Evolutionary conservation across 2,888 invertebrate species (phyloP), one percentile per base, ranked within the genome.

Genomic region (Erynnis tages): DNA sequence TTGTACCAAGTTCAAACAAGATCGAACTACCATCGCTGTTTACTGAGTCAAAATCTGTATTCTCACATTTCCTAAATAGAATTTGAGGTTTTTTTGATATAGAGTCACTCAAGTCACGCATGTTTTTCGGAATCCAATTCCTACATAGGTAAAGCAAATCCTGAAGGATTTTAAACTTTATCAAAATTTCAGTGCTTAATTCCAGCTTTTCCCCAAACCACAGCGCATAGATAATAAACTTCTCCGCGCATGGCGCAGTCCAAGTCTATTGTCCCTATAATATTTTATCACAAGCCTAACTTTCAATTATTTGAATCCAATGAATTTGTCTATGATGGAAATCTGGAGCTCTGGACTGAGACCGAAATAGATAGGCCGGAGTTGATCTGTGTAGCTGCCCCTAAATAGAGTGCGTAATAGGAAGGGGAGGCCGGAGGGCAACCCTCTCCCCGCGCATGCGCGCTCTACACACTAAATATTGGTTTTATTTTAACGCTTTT

Each of bases 351-450:
- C 80, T 72, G 70, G 72, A 74, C 71, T 71, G 66, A 77, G 79
- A 84, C 85, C 79, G 83, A 89, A 88, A 88, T 88, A 88, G 87
- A 88, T 80, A 80, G 79, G 77, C 70, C 71, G 64, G 76, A 83
- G 76, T 78, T 74, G 82, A 75, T 85, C 86, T 82, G 82, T 84
- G 86, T 83, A 82, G 75, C 85, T 76, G 63, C 83, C 88, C 86
- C 86, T 86, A 87, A 87, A 88, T 86, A 86, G 82, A 87, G 87
- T 85, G 82, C 83, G 86, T 86, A 85, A 85, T 85, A 78, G 76
- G 78, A 82, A 77, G 85, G 88, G 86, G 85, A 81, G 82, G 82
- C 63, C 68, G 69, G 75, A 68, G 73, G 76, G 73, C 67, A 73
- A 69, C 73, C 76, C 69, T 71, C 72, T 60, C 56, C 63, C 62